These are phyloP conservation scores for Lochmaea capreae DNA, from an alignment of 2,888 invertebrate genomes.

Conservation along the genomic window DNA sequence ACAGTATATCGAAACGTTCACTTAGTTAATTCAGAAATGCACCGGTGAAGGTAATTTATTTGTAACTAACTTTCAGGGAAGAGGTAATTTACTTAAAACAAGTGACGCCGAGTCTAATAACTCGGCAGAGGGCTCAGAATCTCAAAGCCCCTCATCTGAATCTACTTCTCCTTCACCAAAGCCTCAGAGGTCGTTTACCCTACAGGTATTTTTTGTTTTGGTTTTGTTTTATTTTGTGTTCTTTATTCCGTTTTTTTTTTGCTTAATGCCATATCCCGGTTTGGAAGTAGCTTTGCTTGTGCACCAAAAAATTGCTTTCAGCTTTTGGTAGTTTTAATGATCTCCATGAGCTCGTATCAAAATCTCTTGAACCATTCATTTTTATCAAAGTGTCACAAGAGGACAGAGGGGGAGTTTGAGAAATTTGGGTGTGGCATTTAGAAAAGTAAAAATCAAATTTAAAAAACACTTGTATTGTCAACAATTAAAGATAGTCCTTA, in stretches of 20 bases:
- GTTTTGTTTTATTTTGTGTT: conserved; percentile 35
- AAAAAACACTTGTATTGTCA: no score
- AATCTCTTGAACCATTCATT: no score
- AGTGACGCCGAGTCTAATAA: conserved; percentile 51
- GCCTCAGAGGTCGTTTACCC: conserved; percentile 71
- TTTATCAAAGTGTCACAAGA: no score
- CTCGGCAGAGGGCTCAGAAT: conserved; percentile 60
- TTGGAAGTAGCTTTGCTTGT: conserved; percentile 34
- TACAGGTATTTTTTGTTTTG: conserved; percentile 67
- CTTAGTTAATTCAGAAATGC: conserved; percentile 28
- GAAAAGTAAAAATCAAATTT: no score
- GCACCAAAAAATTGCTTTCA: not conserved
- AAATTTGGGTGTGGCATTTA: no score
- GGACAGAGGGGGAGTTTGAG: no score
- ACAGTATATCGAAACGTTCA: conserved; percentile 16
- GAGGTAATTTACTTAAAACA: conserved; percentile 65
- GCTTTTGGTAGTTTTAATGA: not conserved
- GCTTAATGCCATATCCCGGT: conserved; percentile 24
- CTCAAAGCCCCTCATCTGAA: conserved; percentile 59
- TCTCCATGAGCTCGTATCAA: not conserved
- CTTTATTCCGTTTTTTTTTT: conserved; percentile 15
- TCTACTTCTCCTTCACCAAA: conserved; percentile 63
- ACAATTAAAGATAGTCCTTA: no score
- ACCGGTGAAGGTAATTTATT: conserved; percentile 51
- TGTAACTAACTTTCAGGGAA: conserved; percentile 66